Evolutionary conservation across 2,113 vertebrate genomes (phyloP).

Genomic region (Danio rerio): DNA sequence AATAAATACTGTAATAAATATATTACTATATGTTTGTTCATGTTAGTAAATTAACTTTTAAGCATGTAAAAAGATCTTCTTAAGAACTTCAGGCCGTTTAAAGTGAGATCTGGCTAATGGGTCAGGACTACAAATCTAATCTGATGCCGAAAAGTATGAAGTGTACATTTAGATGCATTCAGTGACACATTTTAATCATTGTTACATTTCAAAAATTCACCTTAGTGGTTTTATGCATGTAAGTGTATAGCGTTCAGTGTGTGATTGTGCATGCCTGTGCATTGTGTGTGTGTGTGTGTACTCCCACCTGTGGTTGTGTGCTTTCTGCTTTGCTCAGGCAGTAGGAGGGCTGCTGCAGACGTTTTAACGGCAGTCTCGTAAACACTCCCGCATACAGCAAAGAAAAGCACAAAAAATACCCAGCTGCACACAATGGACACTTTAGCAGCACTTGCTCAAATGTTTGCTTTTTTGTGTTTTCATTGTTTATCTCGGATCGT

Average conservation of each 20-base stretch:
- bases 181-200: not conserved
- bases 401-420: not conserved
- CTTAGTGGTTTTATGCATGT: not conserved
- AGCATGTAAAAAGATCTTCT: too few relatives aligned
- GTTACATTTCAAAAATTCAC: constrained; percentile 13
- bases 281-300: constrained; percentile 46
- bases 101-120: too few relatives aligned
- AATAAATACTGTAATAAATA: too few relatives aligned
- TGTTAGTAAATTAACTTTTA: too few relatives aligned
- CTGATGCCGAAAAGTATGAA: too few relatives aligned
- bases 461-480: not conserved
- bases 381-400: constrained; percentile 20
- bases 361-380: constrained; percentile 60
- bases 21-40: too few relatives aligned
- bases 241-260: constrained; percentile 3
- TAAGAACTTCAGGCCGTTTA: too few relatives aligned
- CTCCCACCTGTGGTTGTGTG: constrained; percentile 74
- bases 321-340: constrained; percentile 58
- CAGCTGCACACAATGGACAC: constrained; percentile 39
- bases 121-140: too few relatives aligned
- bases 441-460: not conserved
- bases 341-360: constrained; percentile 70
- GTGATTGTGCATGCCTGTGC: constrained; percentile 18
- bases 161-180: not conserved
- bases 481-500: not conserved